Percentiles rank a stretch among this genome's conserved stretches.
Conservation (phyloP, 2,888 invertebrate species). For the Anthophora plumipes region DNA sequence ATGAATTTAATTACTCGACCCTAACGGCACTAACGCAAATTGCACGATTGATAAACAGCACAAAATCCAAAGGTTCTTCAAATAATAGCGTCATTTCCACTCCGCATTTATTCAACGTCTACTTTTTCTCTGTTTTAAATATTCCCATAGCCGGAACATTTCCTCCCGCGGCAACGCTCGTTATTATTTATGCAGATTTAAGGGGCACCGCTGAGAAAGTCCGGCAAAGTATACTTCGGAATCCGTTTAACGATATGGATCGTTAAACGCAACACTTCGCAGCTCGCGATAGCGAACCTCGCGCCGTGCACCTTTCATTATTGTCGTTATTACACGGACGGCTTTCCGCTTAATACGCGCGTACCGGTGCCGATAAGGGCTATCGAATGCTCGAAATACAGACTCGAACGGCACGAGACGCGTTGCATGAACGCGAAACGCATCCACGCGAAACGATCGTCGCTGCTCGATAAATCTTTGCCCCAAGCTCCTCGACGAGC, state of each 20-base stretch:
- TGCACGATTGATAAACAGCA: no score
- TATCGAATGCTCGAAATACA: slow-evolving; percentile 31
- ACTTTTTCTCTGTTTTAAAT: not conserved
- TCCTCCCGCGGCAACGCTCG: slow-evolving; percentile 3
- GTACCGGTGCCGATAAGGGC: slow-evolving; percentile 54
- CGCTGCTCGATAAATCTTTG: slow-evolving; percentile 38
- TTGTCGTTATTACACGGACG: slow-evolving; percentile 57
- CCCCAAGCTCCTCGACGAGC: slow-evolving; percentile 21
- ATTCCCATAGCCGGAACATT: not conserved
- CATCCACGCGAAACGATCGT: slow-evolving; percentile 47
- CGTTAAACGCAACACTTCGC: slow-evolving; percentile 39
- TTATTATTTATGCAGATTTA: slow-evolving; percentile 30
- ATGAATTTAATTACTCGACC: not conserved
- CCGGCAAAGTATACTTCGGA: slow-evolving; percentile 7
- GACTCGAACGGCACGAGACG: slow-evolving; percentile 22
- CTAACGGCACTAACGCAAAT: no score
- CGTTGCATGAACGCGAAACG: slow-evolving; percentile 40
- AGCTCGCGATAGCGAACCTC: slow-evolving; percentile 12
- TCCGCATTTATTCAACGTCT: not conserved
- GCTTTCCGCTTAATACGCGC: slow-evolving; percentile 66
- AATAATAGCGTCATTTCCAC: slow-evolving; percentile 2
- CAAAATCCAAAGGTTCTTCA: not conserved
- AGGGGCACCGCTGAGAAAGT: slow-evolving; percentile 7
- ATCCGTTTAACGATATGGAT: slow-evolving; percentile 42
- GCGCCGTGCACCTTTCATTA: slow-evolving; percentile 53